These are phyloP conservation scores for Melanostigma gelatinosum DNA, from an alignment of 2,113 vertebrate species.

Conservation along the genomic window DNA sequence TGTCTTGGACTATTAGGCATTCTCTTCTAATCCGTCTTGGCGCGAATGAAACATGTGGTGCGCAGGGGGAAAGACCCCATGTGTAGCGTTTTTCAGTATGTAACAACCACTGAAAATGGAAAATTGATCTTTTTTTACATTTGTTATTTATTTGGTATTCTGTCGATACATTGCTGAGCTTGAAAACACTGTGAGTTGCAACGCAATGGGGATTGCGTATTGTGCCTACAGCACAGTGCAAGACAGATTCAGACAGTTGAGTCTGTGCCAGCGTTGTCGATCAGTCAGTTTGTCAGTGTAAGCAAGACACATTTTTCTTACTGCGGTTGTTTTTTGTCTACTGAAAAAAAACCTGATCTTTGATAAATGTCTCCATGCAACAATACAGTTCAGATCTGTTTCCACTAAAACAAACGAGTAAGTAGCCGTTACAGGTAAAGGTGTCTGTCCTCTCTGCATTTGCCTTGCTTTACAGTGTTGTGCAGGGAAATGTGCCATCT, in stretches of 20 bases:
- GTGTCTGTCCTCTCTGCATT: neutral
- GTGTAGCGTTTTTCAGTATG: neutral
- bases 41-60: neutral
- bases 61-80: neutral
- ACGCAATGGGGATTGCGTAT: neutral
- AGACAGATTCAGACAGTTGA: neutral
- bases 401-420: neutral
- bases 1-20: conserved; percentile 19
- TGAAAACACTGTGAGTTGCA: neutral
- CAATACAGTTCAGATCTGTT: neutral
- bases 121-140: neutral
- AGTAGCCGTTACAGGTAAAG: neutral
- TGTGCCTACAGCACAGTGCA: neutral
- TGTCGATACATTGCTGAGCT: neutral
- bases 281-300: neutral
- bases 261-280: neutral
- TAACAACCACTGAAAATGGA: neutral
- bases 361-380: conserved; percentile 3
- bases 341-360: neutral
- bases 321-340: too few species aligned
- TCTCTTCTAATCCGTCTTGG: neutral
- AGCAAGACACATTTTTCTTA: neutral
- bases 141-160: neutral
- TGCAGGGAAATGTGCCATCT: neutral
- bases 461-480: neutral